A percentile compares a stretch with the other conserved stretches of the same genome.
These are phyloP conservation scores for Epirrhoe alternata DNA, from an alignment of 2,888 invertebrate genomes.

Conservation along the genomic window DNA sequence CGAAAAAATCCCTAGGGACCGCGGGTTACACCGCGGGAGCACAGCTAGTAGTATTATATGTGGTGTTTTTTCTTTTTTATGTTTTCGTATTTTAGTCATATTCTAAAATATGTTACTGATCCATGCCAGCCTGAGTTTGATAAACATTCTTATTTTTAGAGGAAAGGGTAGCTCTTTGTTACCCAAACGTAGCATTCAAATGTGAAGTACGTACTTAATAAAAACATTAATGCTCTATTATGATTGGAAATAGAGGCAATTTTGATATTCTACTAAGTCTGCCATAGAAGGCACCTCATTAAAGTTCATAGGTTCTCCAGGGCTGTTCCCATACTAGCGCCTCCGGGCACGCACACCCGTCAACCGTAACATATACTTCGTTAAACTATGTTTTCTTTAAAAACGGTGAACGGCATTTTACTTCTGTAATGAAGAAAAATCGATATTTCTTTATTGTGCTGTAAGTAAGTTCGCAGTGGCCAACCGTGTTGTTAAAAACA, in stretches of 20 bases:
- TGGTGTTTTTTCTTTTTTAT: not conserved
- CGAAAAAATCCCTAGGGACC: too few relatives aligned
- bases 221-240: too few relatives aligned
- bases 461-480: too few relatives aligned
- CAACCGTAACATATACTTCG: slow-evolving; percentile 66
- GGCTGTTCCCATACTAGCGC: slow-evolving; percentile 69
- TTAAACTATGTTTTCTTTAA: not conserved
- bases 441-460: too few relatives aligned
- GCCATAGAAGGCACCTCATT: slow-evolving; percentile 42
- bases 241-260: not conserved
- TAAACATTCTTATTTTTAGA: too few relatives aligned
- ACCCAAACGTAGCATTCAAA: not conserved
- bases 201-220: too few relatives aligned
- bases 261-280: slow-evolving; percentile 17
- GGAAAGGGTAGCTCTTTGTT: not conserved
- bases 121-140: too few relatives aligned
- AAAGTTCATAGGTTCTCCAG: slow-evolving; percentile 40
- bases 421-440: not conserved
- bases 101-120: too few relatives aligned
- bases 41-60: too few relatives aligned
- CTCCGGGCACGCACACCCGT: slow-evolving; percentile 63
- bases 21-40: too few relatives aligned
- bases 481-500: too few relatives aligned
- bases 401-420: not conserved
- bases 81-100: too few relatives aligned